Evolutionary conservation across 2,888 invertebrate genomes (phyloP), one percentile per base, ranked within the genome.

Genomic region (Ommatoiulus sabulosus): DNA sequence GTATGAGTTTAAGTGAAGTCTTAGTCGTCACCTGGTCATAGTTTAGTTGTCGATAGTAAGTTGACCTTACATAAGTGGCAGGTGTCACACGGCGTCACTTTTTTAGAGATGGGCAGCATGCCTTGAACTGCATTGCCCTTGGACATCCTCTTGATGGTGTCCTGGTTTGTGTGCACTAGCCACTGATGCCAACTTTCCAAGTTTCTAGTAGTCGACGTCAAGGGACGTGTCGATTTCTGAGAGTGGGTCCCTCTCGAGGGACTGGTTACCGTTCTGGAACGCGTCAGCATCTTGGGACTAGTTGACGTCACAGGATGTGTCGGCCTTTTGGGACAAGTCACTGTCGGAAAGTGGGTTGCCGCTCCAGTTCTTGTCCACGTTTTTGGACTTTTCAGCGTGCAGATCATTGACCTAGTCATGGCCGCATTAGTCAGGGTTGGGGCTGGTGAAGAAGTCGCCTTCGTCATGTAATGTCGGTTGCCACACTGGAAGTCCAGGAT

Each of bases 191-290:
- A 80, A n/a, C n/a, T n/a, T n/a, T n/a, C n/a, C n/a, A n/a, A n/a
- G n/a, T n/a, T n/a, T n/a, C n/a, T n/a, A n/a, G n/a, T n/a, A n/a
- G n/a, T n/a, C n/a, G n/a, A n/a, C n/a, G n/a, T n/a, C n/a, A n/a
- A n/a, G n/a, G 35, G 35, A 35, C 35, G 0, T 35, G 35, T 35
- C 35, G 2, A 35, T 35, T 0, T 35, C 35, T 0, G 35, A 35
- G 35, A 35, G 35, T 35, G 35, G 35, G 35, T 35, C 35, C 35
- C 35, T 35, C 1, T 35, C 35, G n/a, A 57, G 57, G n/a, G n/a
- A 3, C 0, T n/a, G 1, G 4, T 8, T 0, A 7, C 0, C n/a
- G 12, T 57, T 6, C n/a, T n/a, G 4, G n/a, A n/a, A 5, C n/a
- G 5, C 5, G 52, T n/a, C n/a, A 57, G n/a, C 35, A 2, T 0